Conservation (phyloP, 1,140 invertebrate species). For the Aphelenchoides avenae region DNA sequence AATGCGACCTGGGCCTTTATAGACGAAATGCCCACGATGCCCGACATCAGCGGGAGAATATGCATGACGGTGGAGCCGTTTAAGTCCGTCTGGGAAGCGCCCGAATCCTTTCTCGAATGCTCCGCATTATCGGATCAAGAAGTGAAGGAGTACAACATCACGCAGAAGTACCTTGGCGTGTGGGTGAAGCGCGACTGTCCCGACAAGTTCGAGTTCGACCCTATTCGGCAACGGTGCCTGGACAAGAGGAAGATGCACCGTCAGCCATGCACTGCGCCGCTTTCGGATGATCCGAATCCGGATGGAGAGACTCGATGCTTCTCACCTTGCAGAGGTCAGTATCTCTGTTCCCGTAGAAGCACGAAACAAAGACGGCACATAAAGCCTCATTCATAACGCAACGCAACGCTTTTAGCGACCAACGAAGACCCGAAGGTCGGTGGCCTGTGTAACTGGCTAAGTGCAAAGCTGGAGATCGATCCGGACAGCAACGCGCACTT, state of each 20-base stretch:
- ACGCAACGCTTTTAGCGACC: no score
- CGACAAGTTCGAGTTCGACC: conserved; percentile 36
- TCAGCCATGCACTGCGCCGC: conserved; percentile 32
- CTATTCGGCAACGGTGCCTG: conserved; percentile 40
- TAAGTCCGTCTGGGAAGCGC: conserved; percentile 18
- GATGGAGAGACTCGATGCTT: no score
- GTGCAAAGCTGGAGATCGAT: conserved; percentile 32
- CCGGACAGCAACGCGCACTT: conserved; percentile 32
- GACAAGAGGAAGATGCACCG: conserved; percentile 47
- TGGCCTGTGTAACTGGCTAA: conserved; percentile 42
- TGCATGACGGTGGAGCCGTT: conserved; percentile 53
- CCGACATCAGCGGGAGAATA: no score
- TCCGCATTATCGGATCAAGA: conserved; percentile 43
- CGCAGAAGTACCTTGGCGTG: conserved; percentile 42
- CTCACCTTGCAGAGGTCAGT: no score
- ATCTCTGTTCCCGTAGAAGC: no score
- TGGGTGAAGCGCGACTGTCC: conserved; percentile 45
- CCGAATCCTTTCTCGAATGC: conserved; percentile 41
- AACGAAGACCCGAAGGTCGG: conserved; percentile 32
- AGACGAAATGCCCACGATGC: no score
- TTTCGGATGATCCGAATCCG: no score
- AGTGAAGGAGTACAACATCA: conserved; percentile 25
- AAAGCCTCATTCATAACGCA: no score
- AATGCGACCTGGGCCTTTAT: no score
- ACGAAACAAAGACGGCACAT: no score